Evolutionary conservation across 2,888 invertebrate species (phyloP), one percentile per base, ranked within the genome.

Genomic region (Cephus sareptanus): DNA sequence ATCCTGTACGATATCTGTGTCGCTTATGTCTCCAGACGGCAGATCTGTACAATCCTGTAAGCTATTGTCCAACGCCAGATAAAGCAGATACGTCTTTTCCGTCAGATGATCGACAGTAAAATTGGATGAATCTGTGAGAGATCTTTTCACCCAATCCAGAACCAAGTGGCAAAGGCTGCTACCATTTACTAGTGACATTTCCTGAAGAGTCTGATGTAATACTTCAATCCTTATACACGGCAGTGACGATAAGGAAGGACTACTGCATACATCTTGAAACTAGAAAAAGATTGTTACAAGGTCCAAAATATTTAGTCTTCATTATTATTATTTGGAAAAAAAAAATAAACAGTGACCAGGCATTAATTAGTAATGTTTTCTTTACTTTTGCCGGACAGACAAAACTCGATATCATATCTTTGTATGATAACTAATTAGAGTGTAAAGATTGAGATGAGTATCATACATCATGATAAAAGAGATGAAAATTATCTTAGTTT

Each of bases 31-130:
- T 12, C 93, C 93, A 81, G 88, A 85, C 11, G 96, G 96, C 87
- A 96, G 93, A 88, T 96, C 96, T 80, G 94, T 94, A 92, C 96
- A 97, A 92, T 97, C 97, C 85, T 96, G 95, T 83, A 97, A 93
- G 69, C 94, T 94, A 89, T 96, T 96, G 89, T 94, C 95, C 80
- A 94, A 92, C 83, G 96, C 96, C 80, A 96, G 93, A 92, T 95
- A 96, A 87, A 97, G 92, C 92, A 96, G 93, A 90, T 96, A 95
- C 33, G 95, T 94, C 92, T 96, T 95, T 87, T 95, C 94, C 69
- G 91, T 90, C 23, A 93, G 88, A 56, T 89, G 85, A 75, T 92
- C 92, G 75, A 89, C 78, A 85, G 77, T 81, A 9, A 71, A 33
- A 71, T 71, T 33, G 12, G 30, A 31, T 11, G 83, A 81, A 40